phyloP scores from a whole-genome alignment of 1,140 invertebrate species.

The Diuraphis noxia region DNA sequence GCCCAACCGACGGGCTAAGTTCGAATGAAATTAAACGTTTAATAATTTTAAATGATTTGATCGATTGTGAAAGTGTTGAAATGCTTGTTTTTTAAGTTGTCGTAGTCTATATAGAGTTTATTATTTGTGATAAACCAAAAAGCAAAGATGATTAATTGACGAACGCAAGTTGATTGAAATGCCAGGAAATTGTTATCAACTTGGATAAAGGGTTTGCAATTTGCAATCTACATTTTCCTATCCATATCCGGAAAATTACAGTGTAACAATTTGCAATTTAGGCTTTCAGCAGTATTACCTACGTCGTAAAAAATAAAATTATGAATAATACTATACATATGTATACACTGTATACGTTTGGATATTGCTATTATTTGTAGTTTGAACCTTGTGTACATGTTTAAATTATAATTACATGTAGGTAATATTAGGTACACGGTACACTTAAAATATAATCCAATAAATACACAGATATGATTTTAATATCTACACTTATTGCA shows the following conservation, averaged over 20 bases:
- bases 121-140: too few relatives aligned
- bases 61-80: too few relatives aligned
- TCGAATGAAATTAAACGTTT: too few relatives aligned
- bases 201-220: too few relatives aligned
- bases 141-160: too few relatives aligned
- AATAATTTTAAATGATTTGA: too few relatives aligned
- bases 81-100: too few relatives aligned
- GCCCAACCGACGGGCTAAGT: too few relatives aligned
- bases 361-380: neutral
- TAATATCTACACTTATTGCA: conserved; percentile 41
- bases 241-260: neutral
- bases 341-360: neutral
- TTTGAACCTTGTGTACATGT: conserved; percentile 13
- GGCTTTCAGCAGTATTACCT: neutral
- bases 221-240: too few relatives aligned
- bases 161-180: too few relatives aligned
- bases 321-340: neutral
- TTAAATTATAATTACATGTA: neutral
- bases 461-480: conserved; percentile 15
- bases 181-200: too few relatives aligned
- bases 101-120: too few relatives aligned
- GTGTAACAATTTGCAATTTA: neutral
- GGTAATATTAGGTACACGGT: neutral
- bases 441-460: conserved; percentile 30
- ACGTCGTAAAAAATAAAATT: neutral